Evolutionary conservation across 2,113 vertebrate species (phyloP), one percentile per base, ranked within the genome.

Genomic region (Silurus glanis): DNA sequence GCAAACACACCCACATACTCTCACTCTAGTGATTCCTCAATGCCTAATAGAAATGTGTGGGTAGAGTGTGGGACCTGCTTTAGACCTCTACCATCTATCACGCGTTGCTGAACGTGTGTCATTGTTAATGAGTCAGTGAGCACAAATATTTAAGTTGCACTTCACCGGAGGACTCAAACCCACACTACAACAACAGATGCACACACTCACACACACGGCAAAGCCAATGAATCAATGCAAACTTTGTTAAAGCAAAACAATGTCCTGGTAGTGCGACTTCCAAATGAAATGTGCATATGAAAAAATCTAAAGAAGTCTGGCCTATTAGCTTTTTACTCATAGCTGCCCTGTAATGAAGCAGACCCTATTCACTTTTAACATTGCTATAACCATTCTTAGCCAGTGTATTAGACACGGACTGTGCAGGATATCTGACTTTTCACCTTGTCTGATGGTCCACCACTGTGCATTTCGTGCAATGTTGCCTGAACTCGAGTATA

Each of bases 1-100:
- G 25, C 85, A 23, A 56, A 55, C 59, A 76, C 64, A 69, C 85
- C 47, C 69, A 82, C 37, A 23, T 21, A 12, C 51, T 17, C 12
- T 5, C 71, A 28, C 23, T 4, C n/a, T 37, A 67, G 17, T 59
- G 56, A 83, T 49, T 87, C 66, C 80, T 83, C 72, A 28, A 25
- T 19, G 19, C 25, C 80, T 85, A 85, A 87, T 83, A 79, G 79
- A 82, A 85, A 74, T 53, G 19, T 51, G 83, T 85, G 86, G 83
- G 81, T 71, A 64, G 69, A 72, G 76, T 67, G 69, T 69, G 53
- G 71, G 86, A 66, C 83, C 88, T 66, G 74, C 67, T 85, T 87
- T 23, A 72, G 64, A 49, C 58, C 81, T 85, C 55, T 51, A 61
- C 72, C 49, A 87, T 85, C 87, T 58, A 80, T 85, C 83, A 80